Evolutionary conservation across 2,888 invertebrate species (phyloP).

Genomic region (Cartodere bifasciata): DNA sequence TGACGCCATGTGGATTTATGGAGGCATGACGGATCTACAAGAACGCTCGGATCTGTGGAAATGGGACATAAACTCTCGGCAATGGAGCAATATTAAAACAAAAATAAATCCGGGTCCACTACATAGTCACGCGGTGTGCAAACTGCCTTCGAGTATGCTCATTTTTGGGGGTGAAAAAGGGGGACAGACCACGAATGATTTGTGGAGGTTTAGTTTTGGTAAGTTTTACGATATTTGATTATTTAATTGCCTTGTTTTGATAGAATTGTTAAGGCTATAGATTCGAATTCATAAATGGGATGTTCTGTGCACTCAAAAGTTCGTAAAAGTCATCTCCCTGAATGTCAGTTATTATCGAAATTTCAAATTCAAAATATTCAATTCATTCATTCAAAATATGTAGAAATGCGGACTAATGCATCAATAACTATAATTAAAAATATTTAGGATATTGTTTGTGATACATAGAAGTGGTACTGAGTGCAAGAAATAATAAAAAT

Average conservation of each 20-base stretch:
- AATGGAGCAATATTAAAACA: conserved; percentile 50
- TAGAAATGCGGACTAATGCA: too few relatives aligned
- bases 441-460: too few relatives aligned
- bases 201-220: conserved; percentile 79
- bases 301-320: too few relatives aligned
- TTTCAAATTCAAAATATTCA: too few relatives aligned
- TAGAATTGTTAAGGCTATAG: too few relatives aligned
- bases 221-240: conserved; percentile 25
- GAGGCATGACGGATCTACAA: conserved; percentile 70
- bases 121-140: conserved; percentile 66
- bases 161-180: conserved; percentile 68
- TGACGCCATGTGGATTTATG: conserved; percentile 74
- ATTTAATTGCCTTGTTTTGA: conserved; percentile 2
- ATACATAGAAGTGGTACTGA: too few relatives aligned
- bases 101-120: conserved; percentile 57
- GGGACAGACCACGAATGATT: conserved; percentile 58
- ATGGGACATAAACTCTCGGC: conserved; percentile 36
- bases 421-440: too few relatives aligned
- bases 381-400: too few relatives aligned
- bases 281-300: too few relatives aligned
- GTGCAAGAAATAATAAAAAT: too few relatives aligned
- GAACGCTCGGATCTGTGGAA: conserved; percentile 26
- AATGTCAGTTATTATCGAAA: too few relatives aligned
- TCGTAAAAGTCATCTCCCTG: too few relatives aligned
- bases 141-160: conserved; percentile 63